phyloP scores from a whole-genome alignment of 2,888 invertebrate genomes.

The Cryptus armator region DNA sequence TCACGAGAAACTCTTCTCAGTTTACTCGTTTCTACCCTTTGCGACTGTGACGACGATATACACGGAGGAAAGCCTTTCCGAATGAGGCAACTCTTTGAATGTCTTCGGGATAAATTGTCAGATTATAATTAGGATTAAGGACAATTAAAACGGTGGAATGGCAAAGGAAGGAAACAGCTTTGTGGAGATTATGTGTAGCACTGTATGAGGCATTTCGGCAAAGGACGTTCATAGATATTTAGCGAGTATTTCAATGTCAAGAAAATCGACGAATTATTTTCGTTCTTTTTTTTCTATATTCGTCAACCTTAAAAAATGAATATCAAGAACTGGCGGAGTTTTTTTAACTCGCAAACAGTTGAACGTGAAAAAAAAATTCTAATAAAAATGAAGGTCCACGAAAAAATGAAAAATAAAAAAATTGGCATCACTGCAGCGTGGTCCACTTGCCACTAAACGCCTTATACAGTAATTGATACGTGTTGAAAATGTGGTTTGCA shows the following conservation, averaged over 20 bases:
- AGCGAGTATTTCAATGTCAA: too few relatives aligned
- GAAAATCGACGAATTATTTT: too few relatives aligned
- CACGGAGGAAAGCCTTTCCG: background rate
- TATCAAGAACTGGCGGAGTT: too few relatives aligned
- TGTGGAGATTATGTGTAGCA: background rate
- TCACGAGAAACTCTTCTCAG: background rate
- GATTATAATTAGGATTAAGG: background rate
- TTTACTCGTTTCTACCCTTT: background rate
- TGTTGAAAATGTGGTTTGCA: background rate
- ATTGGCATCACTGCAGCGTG: background rate
- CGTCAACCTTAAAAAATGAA: too few relatives aligned
- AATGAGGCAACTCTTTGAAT: background rate
- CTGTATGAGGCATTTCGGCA: background rate
- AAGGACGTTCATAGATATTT: too few relatives aligned
- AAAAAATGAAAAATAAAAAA: background rate
- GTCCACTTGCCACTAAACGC: background rate
- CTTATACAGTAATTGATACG: constrained; percentile 9
- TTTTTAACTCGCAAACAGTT: too few relatives aligned
- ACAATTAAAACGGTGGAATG: background rate
- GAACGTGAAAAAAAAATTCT: too few relatives aligned
- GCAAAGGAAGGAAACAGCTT: background rate
- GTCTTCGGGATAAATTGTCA: background rate
- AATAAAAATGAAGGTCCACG: too few relatives aligned
- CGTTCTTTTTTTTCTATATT: too few relatives aligned
- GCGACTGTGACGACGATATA: background rate